Conservation (phyloP, 2,888 invertebrate species). For the Agrochola lota region DNA sequence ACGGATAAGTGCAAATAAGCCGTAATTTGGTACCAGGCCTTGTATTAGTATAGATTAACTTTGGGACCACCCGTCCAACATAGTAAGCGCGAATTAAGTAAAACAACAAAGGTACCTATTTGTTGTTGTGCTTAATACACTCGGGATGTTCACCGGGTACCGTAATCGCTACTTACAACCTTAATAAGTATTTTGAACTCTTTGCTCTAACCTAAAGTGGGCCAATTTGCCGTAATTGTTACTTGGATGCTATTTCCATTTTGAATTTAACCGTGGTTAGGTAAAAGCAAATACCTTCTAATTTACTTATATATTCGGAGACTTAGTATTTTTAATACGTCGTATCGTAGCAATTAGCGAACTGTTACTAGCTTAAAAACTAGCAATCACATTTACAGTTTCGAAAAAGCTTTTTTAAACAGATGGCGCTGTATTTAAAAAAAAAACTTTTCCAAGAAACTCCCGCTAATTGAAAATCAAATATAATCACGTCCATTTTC, state of each 20-base stretch:
- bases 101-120: conserved; percentile 63
- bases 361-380: conserved; percentile 18
- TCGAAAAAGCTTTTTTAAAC: conserved; percentile 22
- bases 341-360: conserved; percentile 24
- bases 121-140: conserved; percentile 66
- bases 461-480: conserved; percentile 46
- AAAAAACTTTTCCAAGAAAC: conserved; percentile 22
- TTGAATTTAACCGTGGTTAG: conserved; percentile 56
- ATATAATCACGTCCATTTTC: conserved; percentile 47
- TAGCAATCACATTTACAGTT: conserved; percentile 17
- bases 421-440: not conserved
- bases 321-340: conserved; percentile 20
- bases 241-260: conserved; percentile 58
- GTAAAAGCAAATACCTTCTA: conserved; percentile 32
- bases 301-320: conserved; percentile 19
- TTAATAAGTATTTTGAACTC: conserved; percentile 69
- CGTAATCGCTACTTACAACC: conserved; percentile 66
- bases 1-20: conserved; percentile 35
- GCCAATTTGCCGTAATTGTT: conserved; percentile 63
- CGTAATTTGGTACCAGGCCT: conserved; percentile 39
- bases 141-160: conserved; percentile 62
- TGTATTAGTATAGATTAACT: conserved; percentile 58
- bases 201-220: conserved; percentile 65
- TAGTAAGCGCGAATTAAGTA: conserved; percentile 63
- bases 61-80: conserved; percentile 45